phyloP scores from a whole-genome alignment of 2,888 invertebrate species.

The Megamerina dolium region DNA sequence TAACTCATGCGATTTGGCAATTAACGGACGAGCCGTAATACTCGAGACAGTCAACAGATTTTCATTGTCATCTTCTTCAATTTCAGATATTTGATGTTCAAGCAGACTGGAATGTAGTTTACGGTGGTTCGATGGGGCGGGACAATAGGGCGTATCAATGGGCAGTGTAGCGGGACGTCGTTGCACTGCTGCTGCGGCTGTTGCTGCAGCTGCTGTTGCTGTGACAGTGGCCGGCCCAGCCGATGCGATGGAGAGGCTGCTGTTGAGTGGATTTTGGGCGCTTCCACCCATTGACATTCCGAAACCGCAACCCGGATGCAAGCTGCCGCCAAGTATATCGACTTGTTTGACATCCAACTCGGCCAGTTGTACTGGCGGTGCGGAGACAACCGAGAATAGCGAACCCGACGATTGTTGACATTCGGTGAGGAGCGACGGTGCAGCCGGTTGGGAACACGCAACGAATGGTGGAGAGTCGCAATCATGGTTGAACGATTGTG shows the following conservation, averaged over 20 bases:
- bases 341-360: conserved; percentile 46
- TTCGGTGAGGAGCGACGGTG: conserved; percentile 32
- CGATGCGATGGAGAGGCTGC: conserved; percentile 20
- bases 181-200: conserved; percentile 26
- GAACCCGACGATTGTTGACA: conserved; percentile 52
- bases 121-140: conserved; percentile 30
- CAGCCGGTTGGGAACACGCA: conserved; percentile 35
- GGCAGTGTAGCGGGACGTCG: conserved; percentile 51
- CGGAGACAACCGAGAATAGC: conserved; percentile 63
- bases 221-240: conserved; percentile 17
- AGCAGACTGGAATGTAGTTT: conserved; percentile 47
- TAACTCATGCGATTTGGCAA: conserved; percentile 63
- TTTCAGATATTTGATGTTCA: conserved; percentile 51
- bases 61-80: conserved; percentile 65
- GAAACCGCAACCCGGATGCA: conserved; percentile 17
- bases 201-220: conserved; percentile 11
- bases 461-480: conserved; percentile 24
- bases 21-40: conserved; percentile 64
- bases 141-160: conserved; percentile 47
- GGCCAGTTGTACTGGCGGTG: conserved; percentile 54
- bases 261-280: conserved; percentile 22
- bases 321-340: conserved; percentile 27
- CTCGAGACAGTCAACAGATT: conserved; percentile 67
- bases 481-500: too few species aligned
- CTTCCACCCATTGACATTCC: conserved; percentile 25